Evolutionary conservation across 1,140 invertebrate genomes (phyloP).

Genomic region (Macrostomum lignano): DNA sequence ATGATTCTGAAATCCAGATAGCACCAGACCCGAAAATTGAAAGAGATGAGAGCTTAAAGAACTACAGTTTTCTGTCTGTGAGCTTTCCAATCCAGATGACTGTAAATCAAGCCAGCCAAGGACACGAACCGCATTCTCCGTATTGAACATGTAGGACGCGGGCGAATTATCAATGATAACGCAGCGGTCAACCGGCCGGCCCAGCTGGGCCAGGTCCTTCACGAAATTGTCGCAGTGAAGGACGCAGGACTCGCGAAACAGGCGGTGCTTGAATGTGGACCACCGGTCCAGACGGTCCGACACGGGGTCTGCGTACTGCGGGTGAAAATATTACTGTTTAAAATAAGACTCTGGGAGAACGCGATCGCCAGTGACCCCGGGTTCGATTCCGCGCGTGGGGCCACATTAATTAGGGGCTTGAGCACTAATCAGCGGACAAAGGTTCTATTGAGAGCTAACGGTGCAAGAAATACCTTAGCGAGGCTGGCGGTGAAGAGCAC

Average conservation of each 20-base stretch:
- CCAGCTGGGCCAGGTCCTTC: conserved; percentile 87
- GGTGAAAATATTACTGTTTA: conserved; percentile 10
- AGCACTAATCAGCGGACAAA: too few relatives aligned
- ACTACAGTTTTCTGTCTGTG: too few relatives aligned
- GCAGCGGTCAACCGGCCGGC: conserved; percentile 72
- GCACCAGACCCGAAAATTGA: too few relatives aligned
- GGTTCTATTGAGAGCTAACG: too few relatives aligned
- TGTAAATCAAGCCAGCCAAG: too few relatives aligned
- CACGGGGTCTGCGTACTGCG: conserved; percentile 87
- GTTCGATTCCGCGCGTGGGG: too few relatives aligned
- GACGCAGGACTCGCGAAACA: conserved; percentile 97
- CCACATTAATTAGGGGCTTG: too few relatives aligned
- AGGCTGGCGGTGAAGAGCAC: conserved; percentile 93
- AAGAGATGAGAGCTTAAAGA: too few relatives aligned
- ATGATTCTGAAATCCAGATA: too few relatives aligned
- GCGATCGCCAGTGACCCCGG: not conserved
- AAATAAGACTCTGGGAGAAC: not conserved
- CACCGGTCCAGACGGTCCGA: conserved; percentile 87
- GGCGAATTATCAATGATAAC: conserved; percentile 98
- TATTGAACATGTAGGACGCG: conserved; percentile 98
- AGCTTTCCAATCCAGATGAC: too few relatives aligned
- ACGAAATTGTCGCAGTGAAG: conserved; percentile 98
- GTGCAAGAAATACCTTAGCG: conserved; percentile 48
- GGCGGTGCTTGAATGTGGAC: conserved; percentile 71
- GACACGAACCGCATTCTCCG: conserved; percentile 55